Evolutionary conservation across 2,797 vertebrate genomes (phyloP).

Genomic region (Cossypha dichroa): DNA sequence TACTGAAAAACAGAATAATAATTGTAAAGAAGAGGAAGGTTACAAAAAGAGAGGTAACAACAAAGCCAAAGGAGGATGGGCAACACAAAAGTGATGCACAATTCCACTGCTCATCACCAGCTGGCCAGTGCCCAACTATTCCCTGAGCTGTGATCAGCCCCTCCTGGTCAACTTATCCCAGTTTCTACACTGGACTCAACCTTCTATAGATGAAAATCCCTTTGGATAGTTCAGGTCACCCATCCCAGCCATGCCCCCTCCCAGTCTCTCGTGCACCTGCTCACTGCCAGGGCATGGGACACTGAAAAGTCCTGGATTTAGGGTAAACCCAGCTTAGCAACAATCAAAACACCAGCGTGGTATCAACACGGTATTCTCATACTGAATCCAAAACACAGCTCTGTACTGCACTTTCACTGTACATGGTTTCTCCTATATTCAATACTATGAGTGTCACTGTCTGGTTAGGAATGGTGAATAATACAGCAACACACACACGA

Average conservation of each 20-base stretch:
- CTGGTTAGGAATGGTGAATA: too few species aligned
- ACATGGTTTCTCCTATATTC: background rate
- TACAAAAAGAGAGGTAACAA: fast-evolving
- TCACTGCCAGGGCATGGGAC: background rate
- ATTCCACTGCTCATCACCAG: background rate
- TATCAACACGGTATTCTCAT: fast-evolving
- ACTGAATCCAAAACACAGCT: background rate
- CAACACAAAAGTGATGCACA: background rate
- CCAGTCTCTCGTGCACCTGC: background rate
- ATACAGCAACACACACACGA: too few species aligned
- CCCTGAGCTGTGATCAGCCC: background rate
- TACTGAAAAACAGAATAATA: fast-evolving
- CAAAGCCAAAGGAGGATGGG: background rate
- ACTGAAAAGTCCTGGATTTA: background rate
- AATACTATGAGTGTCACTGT: background rate
- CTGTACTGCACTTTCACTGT: background rate
- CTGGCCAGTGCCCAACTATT: background rate
- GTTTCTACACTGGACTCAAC: background rate
- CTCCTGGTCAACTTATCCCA: background rate
- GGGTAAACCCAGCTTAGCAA: background rate
- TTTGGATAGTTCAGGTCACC: background rate
- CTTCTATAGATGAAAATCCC: background rate
- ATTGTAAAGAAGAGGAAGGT: background rate
- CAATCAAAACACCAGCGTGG: fast-evolving
- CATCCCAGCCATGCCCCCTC: background rate